Evolutionary conservation across 1,140 invertebrate species (phyloP), one percentile per base, ranked within the genome.

Genomic region (Drosophila takahashii): DNA sequence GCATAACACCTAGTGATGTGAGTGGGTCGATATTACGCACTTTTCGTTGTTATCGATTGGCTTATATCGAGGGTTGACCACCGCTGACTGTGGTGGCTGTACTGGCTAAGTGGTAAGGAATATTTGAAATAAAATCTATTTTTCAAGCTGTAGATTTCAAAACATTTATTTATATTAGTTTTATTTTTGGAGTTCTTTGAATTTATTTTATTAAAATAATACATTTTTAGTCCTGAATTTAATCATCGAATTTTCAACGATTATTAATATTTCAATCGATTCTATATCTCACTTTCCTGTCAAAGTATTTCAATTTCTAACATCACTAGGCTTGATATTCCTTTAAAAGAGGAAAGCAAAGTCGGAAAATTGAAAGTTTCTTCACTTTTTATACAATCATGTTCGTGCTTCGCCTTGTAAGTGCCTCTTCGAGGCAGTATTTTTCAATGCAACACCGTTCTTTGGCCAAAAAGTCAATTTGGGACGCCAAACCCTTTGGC

Each of bases 381-480:
- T 57, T 34, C 9, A 15, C 0, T 48, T 26, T 65, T 37, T 4
- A n/a, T 0, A 7, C 6, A 15, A 15, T 42, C 2, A 57, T 61
- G 50, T 42, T 10, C 2, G 4, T 45, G 3, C 37, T 22, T 0
- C 53, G 67, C 3, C 16, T 13, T 15, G 29, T 15, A 0, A 47
- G 26, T 5, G 34, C 27, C 9, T 32, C 2, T 18, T 27, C 27
- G 18, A 8, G 39, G 39, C 10, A n/a, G 13, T 5, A 9, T 16
- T 11, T n/a, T 5, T 7, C 2, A 1, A 10, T 44, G 18, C 66
- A 52, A 44, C 16, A 34, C 2, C 57, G 70, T 6, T 29, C 0
- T 6, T 27, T 61, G 10, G 41, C 39, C 41, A 73, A 62, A 6
- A 53, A 53, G 10, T 61, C 66, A 2, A 51, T 72, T 18, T 71